Conservation (phyloP, 2,888 invertebrate genomes). For the Cephus spinipes region DNA sequence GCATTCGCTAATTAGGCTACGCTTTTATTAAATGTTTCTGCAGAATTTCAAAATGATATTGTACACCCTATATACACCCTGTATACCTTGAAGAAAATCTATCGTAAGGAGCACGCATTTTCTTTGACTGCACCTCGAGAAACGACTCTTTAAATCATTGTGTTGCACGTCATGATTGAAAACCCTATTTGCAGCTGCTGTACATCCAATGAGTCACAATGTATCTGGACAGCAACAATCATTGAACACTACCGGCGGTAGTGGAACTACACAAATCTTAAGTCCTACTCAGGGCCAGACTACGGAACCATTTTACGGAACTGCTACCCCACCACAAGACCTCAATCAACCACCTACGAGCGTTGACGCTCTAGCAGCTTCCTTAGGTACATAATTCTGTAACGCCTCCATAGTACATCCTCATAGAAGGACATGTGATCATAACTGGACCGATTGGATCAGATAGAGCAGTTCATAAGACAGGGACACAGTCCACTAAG, state of each 20-base stretch:
- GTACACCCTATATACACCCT: no score
- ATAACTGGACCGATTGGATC: background rate
- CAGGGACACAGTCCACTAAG: no score
- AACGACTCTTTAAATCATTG: background rate
- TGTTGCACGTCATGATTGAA: background rate
- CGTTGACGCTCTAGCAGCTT: conserved; percentile 58
- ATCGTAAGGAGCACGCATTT: background rate
- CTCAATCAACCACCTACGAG: conserved; percentile 56
- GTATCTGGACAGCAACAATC: conserved; percentile 59
- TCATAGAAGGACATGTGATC: background rate
- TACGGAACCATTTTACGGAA: conserved; percentile 59
- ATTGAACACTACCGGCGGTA: conserved; percentile 45
- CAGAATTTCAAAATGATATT: background rate
- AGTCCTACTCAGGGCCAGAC: conserved; percentile 58
- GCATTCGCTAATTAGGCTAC: conserved; percentile 3
- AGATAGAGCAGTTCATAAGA: no score
- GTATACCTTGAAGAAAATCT: background rate
- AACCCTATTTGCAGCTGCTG: conserved; percentile 50
- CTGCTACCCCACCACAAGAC: conserved; percentile 63
- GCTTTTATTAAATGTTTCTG: background rate
- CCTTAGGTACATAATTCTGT: conserved; percentile 46
- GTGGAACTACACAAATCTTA: conserved; percentile 54
- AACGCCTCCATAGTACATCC: background rate
- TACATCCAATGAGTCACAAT: conserved; percentile 61
- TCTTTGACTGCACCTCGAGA: background rate